Evolutionary conservation across 1,140 invertebrate genomes (phyloP), one percentile per base, ranked within the genome.

Genomic region (Drosophila yakuba): DNA sequence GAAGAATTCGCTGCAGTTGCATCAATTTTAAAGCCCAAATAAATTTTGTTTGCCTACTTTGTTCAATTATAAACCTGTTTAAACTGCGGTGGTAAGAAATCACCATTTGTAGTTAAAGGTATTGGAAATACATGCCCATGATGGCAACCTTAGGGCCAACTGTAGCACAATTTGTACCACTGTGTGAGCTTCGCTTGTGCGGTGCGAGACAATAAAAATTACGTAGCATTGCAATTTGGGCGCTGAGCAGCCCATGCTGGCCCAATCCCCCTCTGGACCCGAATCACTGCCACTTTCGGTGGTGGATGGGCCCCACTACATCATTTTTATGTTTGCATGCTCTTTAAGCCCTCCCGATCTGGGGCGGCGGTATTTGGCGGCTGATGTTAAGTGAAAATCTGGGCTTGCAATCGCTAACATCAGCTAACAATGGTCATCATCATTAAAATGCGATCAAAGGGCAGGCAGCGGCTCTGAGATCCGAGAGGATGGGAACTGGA

Each of bases 391-490:
- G 84, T 89, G 84, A 89, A 89, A 89, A 89, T 89, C 84, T 80
- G 83, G 51, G 59, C 69, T 82, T 77, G 78, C 85, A 89, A 90
- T 90, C 85, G 85, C 85, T 84, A 90, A 81, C 81, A 90, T 90
- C 85, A 86, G 85, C 85, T 90, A 91, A 90, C 82, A 91, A 91
- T 90, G 88, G 86, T 90, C 88, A 90, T 90, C 86, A 90, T 91
- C 86, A 90, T 90, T 90, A 90, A 90, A 90, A 83, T 69, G 88
- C 89, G 86, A 90, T 90, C 88, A 90, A 91, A 90, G 85, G 59
- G 58, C 50, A 36, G 51, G 66, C 64, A 52, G 38, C 69, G n/a
- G 45, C 39, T 54, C 61, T 74, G 36, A 8, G 2, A 10, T 32
- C 25, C 25, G 25, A 20, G 20, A 20, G 20, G 20, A 20, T 20